Evolutionary conservation across 53 echinoderm and acorn worm species (phyloP), one percentile per base, ranked within the genome.

Genomic region (Stichopus horrens): DNA sequence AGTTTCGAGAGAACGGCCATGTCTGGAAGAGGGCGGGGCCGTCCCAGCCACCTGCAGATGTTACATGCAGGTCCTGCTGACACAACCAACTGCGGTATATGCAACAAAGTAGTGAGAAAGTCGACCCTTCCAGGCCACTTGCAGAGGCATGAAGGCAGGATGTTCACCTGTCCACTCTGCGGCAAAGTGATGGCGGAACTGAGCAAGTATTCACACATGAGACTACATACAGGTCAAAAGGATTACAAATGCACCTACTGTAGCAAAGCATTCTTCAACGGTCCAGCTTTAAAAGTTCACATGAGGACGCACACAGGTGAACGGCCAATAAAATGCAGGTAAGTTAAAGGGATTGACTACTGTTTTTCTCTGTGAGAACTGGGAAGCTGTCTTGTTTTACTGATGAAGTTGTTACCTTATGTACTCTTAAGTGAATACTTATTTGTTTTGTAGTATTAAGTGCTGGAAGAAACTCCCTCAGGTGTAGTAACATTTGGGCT

Each of bases 141-240:
- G 71, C 22, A 53, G 20, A 74, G 53, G 11, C 87, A 87, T 14
- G 7, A 20, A 20, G 75, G 37, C 7, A 55, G 54, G 54, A 74
- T 75, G 75, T 87, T 87, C 20, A 87, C 87, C n/a, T 87, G 87
- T n/a, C 87, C 55, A 8, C 55, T 87, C 55, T 87, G 87, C 54
- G 55, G 53, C 9, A 87, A 87, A 53, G 58, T 75, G 9, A 74
- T 87, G 57, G 57, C 54, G 6, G n/a, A 56, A 22, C 9, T 7
- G 14, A 68, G 74, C 54, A 74, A 21, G 51, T 54, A 74, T 57
- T 54, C 87, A 7, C 87, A 87, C 58, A 74, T 87, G 87, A 74
- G 53, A 21, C 18, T 74, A 6, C 87, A 87, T n/a, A 74, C 18
- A 52, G 74, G 54, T 9, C 71, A 74, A n/a, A 87, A 74, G 52